A percentile compares a stretch with the other conserved stretches of the same genome.
Evolutionary conservation across 2,797 vertebrate species (phyloP).

Genomic region (Apogon talboti): DNA sequence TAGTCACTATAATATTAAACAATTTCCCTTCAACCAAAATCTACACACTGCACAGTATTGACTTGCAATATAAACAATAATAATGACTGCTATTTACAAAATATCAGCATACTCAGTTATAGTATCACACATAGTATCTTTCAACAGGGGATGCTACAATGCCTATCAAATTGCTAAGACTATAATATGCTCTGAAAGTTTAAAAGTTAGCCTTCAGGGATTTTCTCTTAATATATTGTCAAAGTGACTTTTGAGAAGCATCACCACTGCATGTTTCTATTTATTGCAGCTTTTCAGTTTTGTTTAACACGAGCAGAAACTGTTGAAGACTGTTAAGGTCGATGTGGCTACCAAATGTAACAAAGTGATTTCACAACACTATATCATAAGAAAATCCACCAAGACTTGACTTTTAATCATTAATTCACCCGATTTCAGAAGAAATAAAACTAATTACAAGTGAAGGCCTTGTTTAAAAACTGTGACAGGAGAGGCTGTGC

Average conservation of each 20-base stretch:
- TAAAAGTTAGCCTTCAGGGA: slow-evolving; percentile 56
- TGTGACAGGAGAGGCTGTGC: slow-evolving; percentile 45
- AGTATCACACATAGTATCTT: slow-evolving; percentile 70
- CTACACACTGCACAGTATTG: slow-evolving; percentile 77
- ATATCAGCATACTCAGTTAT: slow-evolving; percentile 76
- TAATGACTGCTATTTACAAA: slow-evolving; percentile 82
- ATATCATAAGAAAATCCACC: slow-evolving; percentile 44
- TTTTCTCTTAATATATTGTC: slow-evolving; percentile 53
- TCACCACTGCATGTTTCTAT: slow-evolving; percentile 8
- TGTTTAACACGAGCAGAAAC: slow-evolving; percentile 43
- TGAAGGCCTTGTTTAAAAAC: slow-evolving; percentile 30
- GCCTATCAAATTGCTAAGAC: slow-evolving; percentile 80
- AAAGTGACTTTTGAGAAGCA: slow-evolving; percentile 23
- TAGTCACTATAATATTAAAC: slow-evolving; percentile 55
- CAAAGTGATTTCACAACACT: slow-evolving; percentile 31
- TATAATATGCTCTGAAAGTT: slow-evolving; percentile 73
- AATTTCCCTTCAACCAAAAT: slow-evolving; percentile 63
- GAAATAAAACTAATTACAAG: slow-evolving; percentile 24
- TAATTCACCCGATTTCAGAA: slow-evolving; percentile 25
- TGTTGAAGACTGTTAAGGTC: slow-evolving; percentile 1
- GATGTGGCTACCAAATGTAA: slow-evolving; percentile 3
- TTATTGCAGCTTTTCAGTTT: slow-evolving; percentile 24
- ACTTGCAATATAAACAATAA: slow-evolving; percentile 81
- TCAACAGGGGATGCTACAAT: slow-evolving; percentile 81
- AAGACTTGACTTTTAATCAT: slow-evolving; percentile 16